Conservation (phyloP, 2,797 vertebrate species). For the Rhynchonycteris naso region DNA sequence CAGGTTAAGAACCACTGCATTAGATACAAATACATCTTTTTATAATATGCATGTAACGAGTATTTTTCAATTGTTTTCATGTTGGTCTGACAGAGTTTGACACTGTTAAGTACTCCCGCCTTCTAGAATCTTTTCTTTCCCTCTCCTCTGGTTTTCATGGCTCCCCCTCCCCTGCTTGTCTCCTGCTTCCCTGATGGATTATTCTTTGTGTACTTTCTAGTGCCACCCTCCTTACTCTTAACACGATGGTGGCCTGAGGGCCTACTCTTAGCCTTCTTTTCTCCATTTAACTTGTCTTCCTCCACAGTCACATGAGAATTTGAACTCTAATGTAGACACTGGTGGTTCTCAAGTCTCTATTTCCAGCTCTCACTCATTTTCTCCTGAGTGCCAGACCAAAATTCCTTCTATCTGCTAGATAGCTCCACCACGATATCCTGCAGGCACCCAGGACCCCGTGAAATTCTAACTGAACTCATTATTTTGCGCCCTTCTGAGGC, state of each 20-base stretch:
- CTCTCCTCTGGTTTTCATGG: conserved; percentile 49
- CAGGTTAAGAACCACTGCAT: too few species aligned
- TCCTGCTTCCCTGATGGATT: neutral
- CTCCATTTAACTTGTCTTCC: neutral
- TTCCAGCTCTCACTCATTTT: neutral
- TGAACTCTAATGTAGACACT: neutral
- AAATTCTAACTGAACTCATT: neutral
- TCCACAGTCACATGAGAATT: neutral
- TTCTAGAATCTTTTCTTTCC: neutral
- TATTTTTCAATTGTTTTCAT: conserved; percentile 25
- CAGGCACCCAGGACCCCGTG: neutral
- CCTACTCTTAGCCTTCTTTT: neutral
- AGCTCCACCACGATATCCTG: neutral
- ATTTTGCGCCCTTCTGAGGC: neutral
- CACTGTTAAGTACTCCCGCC: neutral
- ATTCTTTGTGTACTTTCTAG: neutral
- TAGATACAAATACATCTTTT: neutral
- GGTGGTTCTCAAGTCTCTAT: neutral
- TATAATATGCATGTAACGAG: neutral
- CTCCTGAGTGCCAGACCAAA: neutral
- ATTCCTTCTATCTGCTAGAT: neutral
- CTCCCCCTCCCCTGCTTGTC: neutral
- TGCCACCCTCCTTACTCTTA: neutral
- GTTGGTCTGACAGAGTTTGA: neutral
- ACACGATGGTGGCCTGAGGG: neutral